Conservation (phyloP, 2,113 vertebrate genomes). For the Oceanites oceanicus region DNA sequence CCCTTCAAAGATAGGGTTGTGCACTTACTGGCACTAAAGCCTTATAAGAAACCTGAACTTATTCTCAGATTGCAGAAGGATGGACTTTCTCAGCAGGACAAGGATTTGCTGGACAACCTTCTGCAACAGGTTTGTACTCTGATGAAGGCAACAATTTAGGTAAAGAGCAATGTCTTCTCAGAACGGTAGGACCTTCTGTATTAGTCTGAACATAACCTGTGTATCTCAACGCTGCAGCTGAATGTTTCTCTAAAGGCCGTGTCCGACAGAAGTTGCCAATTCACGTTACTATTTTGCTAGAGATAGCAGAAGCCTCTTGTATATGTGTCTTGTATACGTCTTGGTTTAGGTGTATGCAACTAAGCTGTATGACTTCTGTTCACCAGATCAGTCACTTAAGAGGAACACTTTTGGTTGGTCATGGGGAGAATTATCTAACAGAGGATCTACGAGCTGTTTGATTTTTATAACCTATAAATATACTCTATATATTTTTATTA, state of each 20-base stretch:
- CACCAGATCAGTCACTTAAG: neutral
- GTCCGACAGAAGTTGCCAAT: neutral
- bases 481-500: neutral
- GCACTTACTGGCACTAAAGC: constrained; percentile 94
- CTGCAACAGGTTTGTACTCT: constrained; percentile 87
- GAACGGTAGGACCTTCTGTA: neutral
- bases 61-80: constrained; percentile 94
- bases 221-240: neutral
- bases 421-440: neutral
- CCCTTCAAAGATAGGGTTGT: constrained; percentile 90
- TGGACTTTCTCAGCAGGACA: constrained; percentile 85
- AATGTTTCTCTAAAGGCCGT: neutral
- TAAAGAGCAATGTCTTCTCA: neutral
- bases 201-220: neutral
- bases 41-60: constrained; percentile 94
- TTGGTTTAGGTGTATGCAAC: rapidly evolving
- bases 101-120: constrained; percentile 88
- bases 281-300: rapidly evolving
- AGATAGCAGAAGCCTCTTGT: neutral
- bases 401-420: neutral
- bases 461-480: neutral
- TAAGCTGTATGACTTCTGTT: neutral
- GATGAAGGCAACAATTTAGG: neutral
- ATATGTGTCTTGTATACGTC: neutral
- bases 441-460: neutral